Conservation (phyloP, 2,797 vertebrate species). For the Eidolon dupreanum region DNA sequence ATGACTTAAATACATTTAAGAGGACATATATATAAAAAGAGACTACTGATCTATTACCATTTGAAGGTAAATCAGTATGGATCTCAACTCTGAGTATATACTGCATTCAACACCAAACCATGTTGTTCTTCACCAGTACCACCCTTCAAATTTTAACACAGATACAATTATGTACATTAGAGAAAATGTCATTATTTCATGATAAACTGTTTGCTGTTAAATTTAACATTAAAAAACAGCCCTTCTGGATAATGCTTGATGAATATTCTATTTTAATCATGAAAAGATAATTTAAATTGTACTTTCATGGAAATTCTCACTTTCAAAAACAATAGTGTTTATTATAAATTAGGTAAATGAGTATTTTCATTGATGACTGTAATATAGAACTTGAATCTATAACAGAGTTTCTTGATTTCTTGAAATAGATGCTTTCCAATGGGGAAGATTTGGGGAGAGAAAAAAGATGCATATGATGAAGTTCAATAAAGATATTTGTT, state of each 20-base stretch:
- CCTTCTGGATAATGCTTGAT: neutral
- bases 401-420: neutral
- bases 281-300: neutral
- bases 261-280: slow-evolving; percentile 9
- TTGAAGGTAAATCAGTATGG: neutral
- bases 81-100: neutral
- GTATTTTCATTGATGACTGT: neutral
- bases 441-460: neutral
- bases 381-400: neutral
- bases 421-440: neutral
- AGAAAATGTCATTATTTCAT: slow-evolving; percentile 2
- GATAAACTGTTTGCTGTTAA: neutral
- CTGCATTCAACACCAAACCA: neutral
- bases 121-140: neutral
- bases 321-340: slow-evolving; percentile 41
- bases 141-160: neutral
- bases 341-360: neutral
- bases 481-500: neutral
- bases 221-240: neutral
- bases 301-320: neutral
- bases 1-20: neutral
- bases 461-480: neutral
- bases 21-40: neutral
- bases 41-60: neutral
- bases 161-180: neutral